Percentiles rank a stretch among this genome's conserved stretches.
Evolutionary conservation across 2,888 invertebrate genomes (phyloP).

Genomic region (Drosophila ezoana): DNA sequence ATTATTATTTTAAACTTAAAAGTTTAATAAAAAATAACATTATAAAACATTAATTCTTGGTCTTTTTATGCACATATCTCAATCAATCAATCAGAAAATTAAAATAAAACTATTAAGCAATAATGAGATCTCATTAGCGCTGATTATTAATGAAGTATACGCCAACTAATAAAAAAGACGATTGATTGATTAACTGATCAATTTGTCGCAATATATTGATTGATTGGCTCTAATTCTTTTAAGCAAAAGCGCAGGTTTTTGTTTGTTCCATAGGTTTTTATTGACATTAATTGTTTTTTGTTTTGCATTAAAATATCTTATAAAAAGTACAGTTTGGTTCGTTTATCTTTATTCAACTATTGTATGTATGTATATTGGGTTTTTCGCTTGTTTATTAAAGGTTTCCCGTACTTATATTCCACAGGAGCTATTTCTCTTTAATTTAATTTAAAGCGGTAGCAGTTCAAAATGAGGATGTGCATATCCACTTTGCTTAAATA

Average conservation of each 20-base stretch:
- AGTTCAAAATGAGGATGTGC: conserved; percentile 21
- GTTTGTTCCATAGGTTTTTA: conserved; percentile 50
- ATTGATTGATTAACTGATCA: too few species aligned
- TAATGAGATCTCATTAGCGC: too few species aligned
- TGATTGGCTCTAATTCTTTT: background rate
- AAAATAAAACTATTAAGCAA: too few species aligned
- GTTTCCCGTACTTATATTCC: conserved; percentile 61
- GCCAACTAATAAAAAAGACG: too few species aligned
- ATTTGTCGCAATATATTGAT: background rate
- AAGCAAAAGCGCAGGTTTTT: background rate
- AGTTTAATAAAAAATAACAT: conserved; percentile 77
- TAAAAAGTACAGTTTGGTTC: conserved; percentile 77
- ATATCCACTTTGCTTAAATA: conserved; percentile 28
- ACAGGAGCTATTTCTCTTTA: conserved; percentile 43
- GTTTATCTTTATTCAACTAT: conserved; percentile 61
- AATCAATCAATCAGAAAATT: too few species aligned
- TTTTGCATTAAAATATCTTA: conserved; percentile 74
- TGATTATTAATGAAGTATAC: too few species aligned
- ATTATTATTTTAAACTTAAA: conserved; percentile 79
- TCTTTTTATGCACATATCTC: background rate
- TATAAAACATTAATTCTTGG: background rate
- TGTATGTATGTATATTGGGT: conserved; percentile 42
- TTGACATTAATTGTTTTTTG: conserved; percentile 58
- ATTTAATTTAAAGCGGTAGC: conserved; percentile 48
- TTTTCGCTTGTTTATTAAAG: conserved; percentile 60